Conservation (phyloP, 2,113 vertebrate species). For the Microcebus murinus region DNA sequence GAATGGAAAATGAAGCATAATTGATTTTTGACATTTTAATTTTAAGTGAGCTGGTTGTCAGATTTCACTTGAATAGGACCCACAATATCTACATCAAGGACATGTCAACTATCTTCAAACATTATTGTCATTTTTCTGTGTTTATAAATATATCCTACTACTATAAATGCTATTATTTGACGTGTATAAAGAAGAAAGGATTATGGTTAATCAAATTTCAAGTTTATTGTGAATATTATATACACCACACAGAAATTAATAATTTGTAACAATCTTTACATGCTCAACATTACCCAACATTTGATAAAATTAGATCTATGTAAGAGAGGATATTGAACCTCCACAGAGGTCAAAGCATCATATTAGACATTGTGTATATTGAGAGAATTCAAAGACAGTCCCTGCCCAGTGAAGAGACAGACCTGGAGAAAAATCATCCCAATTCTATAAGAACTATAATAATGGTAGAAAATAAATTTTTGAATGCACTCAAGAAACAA, state of each 20-base stretch:
- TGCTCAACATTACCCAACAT: background rate
- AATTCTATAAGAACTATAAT: background rate
- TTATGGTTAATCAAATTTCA: conserved; percentile 32
- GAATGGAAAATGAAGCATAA: conserved; percentile 69
- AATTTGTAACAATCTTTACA: background rate
- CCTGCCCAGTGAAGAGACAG: background rate
- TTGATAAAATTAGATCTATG: background rate
- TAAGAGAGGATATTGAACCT: background rate
- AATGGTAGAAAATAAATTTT: background rate
- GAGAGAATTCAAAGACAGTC: background rate
- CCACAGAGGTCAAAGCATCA: background rate
- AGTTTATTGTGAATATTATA: conserved; percentile 1
- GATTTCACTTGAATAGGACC: conserved; percentile 59
- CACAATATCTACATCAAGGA: conserved; percentile 58
- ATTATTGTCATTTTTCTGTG: conserved; percentile 56
- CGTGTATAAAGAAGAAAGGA: background rate
- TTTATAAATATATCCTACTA: conserved; percentile 52
- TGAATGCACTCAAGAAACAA: background rate
- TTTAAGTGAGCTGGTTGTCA: conserved; percentile 63
- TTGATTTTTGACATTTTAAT: conserved; percentile 78
- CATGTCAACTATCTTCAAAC: conserved; percentile 57
- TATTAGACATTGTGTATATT: background rate
- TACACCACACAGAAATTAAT: background rate
- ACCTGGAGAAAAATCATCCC: background rate
- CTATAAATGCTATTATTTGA: conserved; percentile 48